Evolutionary conservation across 1,140 invertebrate genomes (phyloP), one percentile per base, ranked within the genome.

Genomic region (Brachionus calyciflorus): DNA sequence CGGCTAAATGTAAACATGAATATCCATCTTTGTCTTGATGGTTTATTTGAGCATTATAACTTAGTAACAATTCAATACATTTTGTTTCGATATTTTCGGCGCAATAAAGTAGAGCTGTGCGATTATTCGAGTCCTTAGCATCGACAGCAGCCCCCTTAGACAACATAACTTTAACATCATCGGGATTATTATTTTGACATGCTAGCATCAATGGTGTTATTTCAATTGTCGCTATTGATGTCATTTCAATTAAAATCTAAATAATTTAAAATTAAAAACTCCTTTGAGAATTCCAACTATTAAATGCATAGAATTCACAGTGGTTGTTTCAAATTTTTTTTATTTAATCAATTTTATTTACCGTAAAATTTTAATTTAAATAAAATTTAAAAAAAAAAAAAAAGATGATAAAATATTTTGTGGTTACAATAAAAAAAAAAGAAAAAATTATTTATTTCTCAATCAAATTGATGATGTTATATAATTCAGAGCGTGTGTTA

Each of bases 101-200:
- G 86, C 94, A 96, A 86, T 96, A 96, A 84, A 97, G 94, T 30
- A 97, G 86, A 26, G 93, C 91, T 70, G 90, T 92, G 79, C 94
- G 92, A 68, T 92, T 88, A 6, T 89, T 92, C 21, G 91, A 87
- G 83, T 95, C 93, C 79, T 90, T 87, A 75, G 91, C 88, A 60
- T 87, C 78, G 10, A 81, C 78, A 55, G 79, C 76, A 53, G 84
- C 83, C 19, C 80, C 79, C 30, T 49, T 73, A 14, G 21, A 78
- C 10, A 78, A 14, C 17, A 53, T 76, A 41, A 5, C 3, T 51
- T 82, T 78, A n/a, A 86, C 85, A 73, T 84, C 81, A 51, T 81
- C 78, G 28, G 79, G 87, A 88, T 83, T 79, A 14, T 82, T 83
- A 82, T 92, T 91, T 85, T 93, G 92, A 81, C 92, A 93, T 79